Base-by-base conservation (phyloP, 2,888 invertebrate genomes). In the Axea sp. region DNA sequence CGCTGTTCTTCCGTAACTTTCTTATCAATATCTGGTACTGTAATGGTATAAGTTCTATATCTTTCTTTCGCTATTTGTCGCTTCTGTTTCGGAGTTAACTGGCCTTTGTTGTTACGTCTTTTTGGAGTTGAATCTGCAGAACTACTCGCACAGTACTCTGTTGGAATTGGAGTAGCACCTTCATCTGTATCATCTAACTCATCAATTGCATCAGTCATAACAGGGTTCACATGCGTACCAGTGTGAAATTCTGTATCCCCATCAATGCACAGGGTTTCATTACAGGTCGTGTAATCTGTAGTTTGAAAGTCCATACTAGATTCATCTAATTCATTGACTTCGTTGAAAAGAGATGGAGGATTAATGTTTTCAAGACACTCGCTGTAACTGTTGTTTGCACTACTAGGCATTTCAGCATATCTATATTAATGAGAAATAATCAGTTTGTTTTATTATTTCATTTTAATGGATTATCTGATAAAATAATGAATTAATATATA, bases 41-140 rank as follows among this genome's bases (percentile, higher is more conserved):
- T 92, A 30, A 95, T 94, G 0, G 94, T 95, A 83, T 95, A 96
- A 0, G 95, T 96, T 84, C 93, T 93, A 83, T 92, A 95, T 69
- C 96, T 91, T 79, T 96, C 95, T 83, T 94, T 94, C 1, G 93
- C 91, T 26, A 93, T 86, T 77, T 91, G 92, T 30, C 95, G 89
- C 81, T 93, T 93, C 83, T 95, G 94, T 85, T 94, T 95, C 0
- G 95, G 94, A 0, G 94, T 95, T 65, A 94, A 82, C 47, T 86
- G 85, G 65, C 33, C 78, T 0, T 88, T 82, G 77, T 88, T 88
- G 53, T 88, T 86, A 1, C 89, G 89, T 80, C 91, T 92, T 77
- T 92, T 93, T 0, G 94, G 94, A 0, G 94, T 94, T 0, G 93
- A 92, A 79, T 95, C 95, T 0, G 92, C 91, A 43, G 94, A 94